phyloP scores from a whole-genome alignment of 2,797 vertebrate species.

The Buphagus erythrorhynchus region DNA sequence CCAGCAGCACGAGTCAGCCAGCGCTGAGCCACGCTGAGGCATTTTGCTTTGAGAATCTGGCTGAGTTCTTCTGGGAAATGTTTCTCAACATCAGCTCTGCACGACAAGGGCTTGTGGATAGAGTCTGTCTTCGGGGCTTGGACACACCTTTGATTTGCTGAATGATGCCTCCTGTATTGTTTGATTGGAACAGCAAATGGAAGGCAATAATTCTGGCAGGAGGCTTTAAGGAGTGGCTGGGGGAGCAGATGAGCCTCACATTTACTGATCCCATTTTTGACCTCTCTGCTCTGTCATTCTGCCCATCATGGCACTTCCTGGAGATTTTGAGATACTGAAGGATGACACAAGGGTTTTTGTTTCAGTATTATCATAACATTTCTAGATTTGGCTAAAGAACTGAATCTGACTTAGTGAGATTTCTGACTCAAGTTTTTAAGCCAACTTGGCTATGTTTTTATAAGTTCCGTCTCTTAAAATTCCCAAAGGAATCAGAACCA shows the following conservation, averaged over 20 bases:
- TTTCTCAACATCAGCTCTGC: not conserved
- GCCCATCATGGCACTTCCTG: not conserved
- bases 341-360: not conserved
- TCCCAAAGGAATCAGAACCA: not conserved
- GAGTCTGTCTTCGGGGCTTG: not conserved
- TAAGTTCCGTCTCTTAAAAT: not conserved
- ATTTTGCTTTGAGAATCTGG: not conserved
- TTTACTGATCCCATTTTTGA: not conserved
- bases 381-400: not conserved
- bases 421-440: not conserved
- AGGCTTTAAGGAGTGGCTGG: not conserved
- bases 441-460: not conserved
- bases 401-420: not conserved
- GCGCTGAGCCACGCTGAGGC: fast-evolving
- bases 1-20: not conserved
- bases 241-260: not conserved
- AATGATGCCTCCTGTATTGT: not conserved
- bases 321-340: not conserved
- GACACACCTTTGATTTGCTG: not conserved
- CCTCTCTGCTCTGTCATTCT: not conserved
- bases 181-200: not conserved
- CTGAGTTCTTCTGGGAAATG: not conserved
- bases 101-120: not conserved
- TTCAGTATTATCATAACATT: not conserved
- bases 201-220: not conserved